A percentile compares a stretch with the other conserved stretches of the same genome.
These are phyloP conservation scores for Alces alces DNA, from an alignment of 2,113 vertebrate genomes.

Conservation along the genomic window DNA sequence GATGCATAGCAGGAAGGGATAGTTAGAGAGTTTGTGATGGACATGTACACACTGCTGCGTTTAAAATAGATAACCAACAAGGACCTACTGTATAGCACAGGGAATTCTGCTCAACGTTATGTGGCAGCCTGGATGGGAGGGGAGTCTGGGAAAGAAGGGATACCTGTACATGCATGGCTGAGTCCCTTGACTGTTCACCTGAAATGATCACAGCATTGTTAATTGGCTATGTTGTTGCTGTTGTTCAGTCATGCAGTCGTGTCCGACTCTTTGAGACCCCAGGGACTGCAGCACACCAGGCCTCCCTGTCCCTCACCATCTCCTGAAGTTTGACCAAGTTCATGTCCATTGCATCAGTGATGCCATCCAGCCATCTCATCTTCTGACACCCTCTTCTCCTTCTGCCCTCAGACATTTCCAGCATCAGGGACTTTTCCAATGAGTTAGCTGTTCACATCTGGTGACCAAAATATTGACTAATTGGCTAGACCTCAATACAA, in stretches of 20 bases:
- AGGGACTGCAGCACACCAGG: background rate
- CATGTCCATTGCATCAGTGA: background rate
- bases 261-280: background rate
- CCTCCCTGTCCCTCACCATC: background rate
- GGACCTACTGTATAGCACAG: background rate
- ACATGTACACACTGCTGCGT: background rate
- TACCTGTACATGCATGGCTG: background rate
- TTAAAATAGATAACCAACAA: background rate
- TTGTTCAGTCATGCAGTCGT: background rate
- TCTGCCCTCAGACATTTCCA: background rate
- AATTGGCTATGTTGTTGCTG: background rate
- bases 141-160: background rate
- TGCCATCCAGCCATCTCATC: background rate
- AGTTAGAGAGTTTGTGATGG: background rate
- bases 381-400: background rate
- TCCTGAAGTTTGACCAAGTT: background rate
- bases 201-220: background rate
- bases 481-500: background rate
- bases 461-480: background rate
- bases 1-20: background rate
- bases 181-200: background rate
- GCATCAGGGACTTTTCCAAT: background rate
- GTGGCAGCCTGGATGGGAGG: background rate
- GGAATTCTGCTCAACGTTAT: background rate
- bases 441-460: background rate